Conservation (phyloP, 2,113 vertebrate genomes). For the Lycocorax pyrrhopterus region DNA sequence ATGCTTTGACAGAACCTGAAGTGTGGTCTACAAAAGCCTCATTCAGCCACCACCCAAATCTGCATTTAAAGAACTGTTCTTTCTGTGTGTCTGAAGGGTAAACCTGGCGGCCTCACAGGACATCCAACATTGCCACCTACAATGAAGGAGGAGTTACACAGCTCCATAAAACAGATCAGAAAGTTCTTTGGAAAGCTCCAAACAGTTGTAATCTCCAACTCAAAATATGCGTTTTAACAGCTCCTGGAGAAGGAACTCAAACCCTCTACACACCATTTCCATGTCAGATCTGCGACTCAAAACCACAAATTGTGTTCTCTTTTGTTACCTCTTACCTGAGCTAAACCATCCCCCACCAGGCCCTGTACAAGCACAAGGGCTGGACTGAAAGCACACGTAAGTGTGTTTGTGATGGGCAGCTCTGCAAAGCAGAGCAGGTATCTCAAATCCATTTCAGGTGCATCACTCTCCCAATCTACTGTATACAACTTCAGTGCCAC, state of each 20-base stretch:
- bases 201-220: background rate
- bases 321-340: background rate
- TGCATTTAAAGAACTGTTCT: background rate
- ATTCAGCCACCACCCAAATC: background rate
- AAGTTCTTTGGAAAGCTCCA: background rate
- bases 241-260: background rate
- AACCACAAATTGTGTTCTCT: background rate
- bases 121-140: background rate
- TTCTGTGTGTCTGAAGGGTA: background rate
- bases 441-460: background rate
- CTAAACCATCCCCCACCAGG: background rate
- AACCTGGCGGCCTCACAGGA: background rate
- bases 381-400: background rate
- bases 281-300: background rate
- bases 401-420: background rate
- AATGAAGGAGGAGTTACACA: background rate
- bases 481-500: background rate
- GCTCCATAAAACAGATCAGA: background rate
- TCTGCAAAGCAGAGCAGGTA: background rate
- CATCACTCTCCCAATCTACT: background rate
- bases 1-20: background rate
- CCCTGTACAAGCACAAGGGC: background rate
- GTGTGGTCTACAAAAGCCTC: background rate
- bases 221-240: background rate
- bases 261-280: background rate